Conservation (phyloP, 2,797 vertebrate genomes). For the Lutjanus argentimaculatus region DNA sequence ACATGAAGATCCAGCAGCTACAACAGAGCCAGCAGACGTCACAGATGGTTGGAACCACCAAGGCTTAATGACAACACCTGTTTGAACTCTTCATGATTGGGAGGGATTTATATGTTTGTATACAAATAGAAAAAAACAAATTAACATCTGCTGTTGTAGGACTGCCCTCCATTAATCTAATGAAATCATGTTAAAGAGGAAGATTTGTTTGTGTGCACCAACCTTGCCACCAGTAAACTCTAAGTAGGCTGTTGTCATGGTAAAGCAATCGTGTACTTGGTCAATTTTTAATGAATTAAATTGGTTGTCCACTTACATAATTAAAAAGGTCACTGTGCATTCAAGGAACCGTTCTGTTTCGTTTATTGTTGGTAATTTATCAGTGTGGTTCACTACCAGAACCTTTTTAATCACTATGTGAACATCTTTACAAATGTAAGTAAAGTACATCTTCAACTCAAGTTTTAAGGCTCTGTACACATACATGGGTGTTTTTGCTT, state of each 20-base stretch:
- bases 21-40: conserved; percentile 88
- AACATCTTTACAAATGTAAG: background rate
- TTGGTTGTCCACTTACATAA: conserved; percentile 36
- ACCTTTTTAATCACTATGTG: background rate
- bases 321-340: conserved; percentile 47
- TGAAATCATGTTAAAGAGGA: background rate
- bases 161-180: background rate
- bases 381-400: background rate
- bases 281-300: conserved; percentile 29
- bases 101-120: conserved; percentile 37
- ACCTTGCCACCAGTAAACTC: conserved; percentile 22
- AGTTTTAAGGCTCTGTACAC: background rate
- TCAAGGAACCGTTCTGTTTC: conserved; percentile 12
- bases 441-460: background rate
- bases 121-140: conserved; percentile 12
- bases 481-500: background rate
- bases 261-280: conserved; percentile 23
- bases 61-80: conserved; percentile 81
- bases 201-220: conserved; percentile 12
- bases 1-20: conserved; percentile 92
- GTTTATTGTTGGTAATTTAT: conserved; percentile 9
- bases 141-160: conserved; percentile 5
- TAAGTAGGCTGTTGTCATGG: conserved; percentile 8
- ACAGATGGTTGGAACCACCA: conserved; percentile 85
- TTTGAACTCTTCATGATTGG: conserved; percentile 3